These are phyloP conservation scores for Ptilonorhynchus violaceus DNA, from an alignment of 2,113 vertebrate species.

Conservation along the genomic window DNA sequence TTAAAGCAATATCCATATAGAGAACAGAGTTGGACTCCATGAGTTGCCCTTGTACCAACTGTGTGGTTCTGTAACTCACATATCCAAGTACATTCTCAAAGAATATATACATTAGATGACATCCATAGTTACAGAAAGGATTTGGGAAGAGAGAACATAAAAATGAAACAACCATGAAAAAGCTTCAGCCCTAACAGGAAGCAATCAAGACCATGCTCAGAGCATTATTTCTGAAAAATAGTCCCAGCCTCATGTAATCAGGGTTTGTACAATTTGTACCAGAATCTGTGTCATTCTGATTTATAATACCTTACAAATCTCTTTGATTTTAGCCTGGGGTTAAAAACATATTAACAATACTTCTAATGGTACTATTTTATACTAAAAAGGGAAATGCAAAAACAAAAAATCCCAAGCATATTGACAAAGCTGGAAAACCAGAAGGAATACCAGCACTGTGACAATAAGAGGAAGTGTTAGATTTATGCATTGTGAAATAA, in stretches of 20 bases:
- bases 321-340: background rate
- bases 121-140: background rate
- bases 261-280: background rate
- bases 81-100: background rate
- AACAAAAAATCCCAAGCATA: background rate
- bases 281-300: background rate
- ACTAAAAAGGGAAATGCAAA: background rate
- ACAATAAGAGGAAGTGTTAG: slow-evolving; percentile 12
- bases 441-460: background rate
- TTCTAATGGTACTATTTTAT: background rate
- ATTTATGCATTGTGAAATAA: slow-evolving; percentile 23
- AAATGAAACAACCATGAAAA: background rate
- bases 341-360: background rate
- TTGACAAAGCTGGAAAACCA: background rate
- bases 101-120: background rate
- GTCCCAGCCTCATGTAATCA: background rate
- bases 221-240: background rate
- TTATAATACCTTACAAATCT: background rate
- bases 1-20: background rate
- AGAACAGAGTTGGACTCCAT: background rate
- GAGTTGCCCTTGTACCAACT: background rate
- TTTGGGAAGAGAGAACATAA: background rate
- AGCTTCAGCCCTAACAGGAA: background rate
- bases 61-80: background rate
- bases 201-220: background rate